Base-by-base conservation (phyloP, 2,888 invertebrate species). In the Entomobrya proxima region DNA sequence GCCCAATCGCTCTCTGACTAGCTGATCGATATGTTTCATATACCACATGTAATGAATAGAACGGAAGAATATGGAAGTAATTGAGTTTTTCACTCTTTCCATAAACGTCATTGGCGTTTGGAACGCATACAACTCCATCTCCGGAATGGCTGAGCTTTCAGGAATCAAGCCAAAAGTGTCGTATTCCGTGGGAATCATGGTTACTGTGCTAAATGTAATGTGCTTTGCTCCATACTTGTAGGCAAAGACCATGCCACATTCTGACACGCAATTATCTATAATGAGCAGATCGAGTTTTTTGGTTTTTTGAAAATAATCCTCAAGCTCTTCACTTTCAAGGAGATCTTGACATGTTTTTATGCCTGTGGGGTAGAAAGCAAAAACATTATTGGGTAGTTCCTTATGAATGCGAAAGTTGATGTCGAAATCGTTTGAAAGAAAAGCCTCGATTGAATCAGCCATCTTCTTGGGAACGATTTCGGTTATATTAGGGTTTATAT, bases 201-300 rank as follows among this genome's bases (percentile, higher is more conserved):
- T 21, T 0, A 84, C 52, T 21, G 88, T 87, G n/a, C 50, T 85
- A 35, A 83, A 88, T 9, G 74, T 35, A 15, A 87, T 84, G 35
- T 76, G 40, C 40, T 86, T 86, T 1, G 87, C 88, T 11, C 69
- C 74, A 27, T 83, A 82, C 27, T 83, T 85, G 64, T 88, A 52
- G 0, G 85, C 86, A 1, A 89, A n/a, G 0, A 83, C 88, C 3
- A 86, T 35, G 0, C 81, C 86, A 79, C 89, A 89, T 24, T 88
- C 89, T 21, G 85, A 40, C 27, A 86, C 78, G 11, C 86, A 77
- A 13, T 78, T 85, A 52, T 88, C 89, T 0, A 88, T 75, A 11
- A 88, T 83, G 18, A 88, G 55, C 11, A 89, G 37, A 35, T 89
- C 88, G 35, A 83, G 67, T 13, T 74, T 50, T 0, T 21, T 40